A percentile compares a stretch with the other conserved stretches of the same genome.
These are phyloP conservation scores for Stegodyphus mimosarum DNA, from an alignment of 1,140 invertebrate genomes.

Conservation along the genomic window DNA sequence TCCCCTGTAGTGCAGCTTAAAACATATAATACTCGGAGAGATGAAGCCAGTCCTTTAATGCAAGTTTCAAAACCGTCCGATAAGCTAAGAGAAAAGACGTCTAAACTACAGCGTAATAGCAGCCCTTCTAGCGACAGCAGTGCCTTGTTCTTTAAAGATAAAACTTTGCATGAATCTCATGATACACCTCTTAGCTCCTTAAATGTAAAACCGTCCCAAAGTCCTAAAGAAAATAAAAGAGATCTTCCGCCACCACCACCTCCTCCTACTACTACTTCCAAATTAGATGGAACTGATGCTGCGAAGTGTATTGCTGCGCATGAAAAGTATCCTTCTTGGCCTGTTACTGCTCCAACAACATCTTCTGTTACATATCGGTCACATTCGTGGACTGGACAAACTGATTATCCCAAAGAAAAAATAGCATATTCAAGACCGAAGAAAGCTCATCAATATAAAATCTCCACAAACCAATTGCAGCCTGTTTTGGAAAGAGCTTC, in stretches of 20 bases:
- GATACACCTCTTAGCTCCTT: neutral
- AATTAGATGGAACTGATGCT: slow-evolving; percentile 14
- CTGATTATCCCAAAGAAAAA: slow-evolving; percentile 80
- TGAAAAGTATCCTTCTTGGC: slow-evolving; percentile 86
- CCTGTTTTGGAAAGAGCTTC: slow-evolving; percentile 54
- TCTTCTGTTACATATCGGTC: slow-evolving; percentile 69
- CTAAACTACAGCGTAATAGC: slow-evolving; percentile 14
- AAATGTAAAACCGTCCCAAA: neutral
- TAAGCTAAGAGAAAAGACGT: slow-evolving; percentile 25
- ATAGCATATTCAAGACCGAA: slow-evolving; percentile 76
- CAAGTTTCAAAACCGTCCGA: slow-evolving; percentile 22
- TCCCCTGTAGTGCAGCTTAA: slow-evolving; percentile 59
- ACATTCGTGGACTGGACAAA: slow-evolving; percentile 81
- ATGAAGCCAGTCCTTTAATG: slow-evolving; percentile 23
- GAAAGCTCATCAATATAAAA: slow-evolving; percentile 75
- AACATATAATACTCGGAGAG: slow-evolving; percentile 29
- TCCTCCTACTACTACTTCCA: neutral
- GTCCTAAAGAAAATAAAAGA: neutral
- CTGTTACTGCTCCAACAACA: slow-evolving; percentile 68
- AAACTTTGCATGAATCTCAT: neutral
- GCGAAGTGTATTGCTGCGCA: slow-evolving; percentile 68
- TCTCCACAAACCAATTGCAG: slow-evolving; percentile 72
- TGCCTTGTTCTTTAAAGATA: slow-evolving; percentile 1
- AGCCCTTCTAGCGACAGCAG: slow-evolving; percentile 4
- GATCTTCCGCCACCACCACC: no score